Conservation (phyloP, 2,113 vertebrate genomes). For the Sinocyclocheilus maitianheensis region DNA sequence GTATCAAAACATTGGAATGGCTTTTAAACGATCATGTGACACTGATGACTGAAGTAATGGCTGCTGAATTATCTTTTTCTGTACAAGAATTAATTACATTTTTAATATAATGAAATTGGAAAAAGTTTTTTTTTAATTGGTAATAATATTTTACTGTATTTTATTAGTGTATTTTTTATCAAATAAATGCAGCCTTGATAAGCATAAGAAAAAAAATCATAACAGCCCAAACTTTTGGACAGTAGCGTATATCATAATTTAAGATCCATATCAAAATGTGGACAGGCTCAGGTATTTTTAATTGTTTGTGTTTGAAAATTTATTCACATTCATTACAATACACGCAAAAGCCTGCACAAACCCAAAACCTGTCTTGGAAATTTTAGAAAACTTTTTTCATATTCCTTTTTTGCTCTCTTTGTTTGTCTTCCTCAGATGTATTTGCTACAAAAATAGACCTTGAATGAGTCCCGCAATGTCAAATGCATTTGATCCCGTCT, state of each 20-base stretch:
- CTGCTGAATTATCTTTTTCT: too few relatives aligned
- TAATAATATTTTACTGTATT: neutral
- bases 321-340: neutral
- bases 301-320: neutral
- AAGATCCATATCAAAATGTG: neutral
- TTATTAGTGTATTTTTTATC: neutral
- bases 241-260: neutral
- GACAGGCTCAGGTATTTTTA: neutral
- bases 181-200: neutral
- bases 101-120: neutral
- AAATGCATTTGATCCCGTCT: constrained; percentile 48
- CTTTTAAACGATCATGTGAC: too few relatives aligned
- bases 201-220: neutral
- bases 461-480: constrained; percentile 52
- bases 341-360: neutral
- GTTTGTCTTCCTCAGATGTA: constrained; percentile 42
- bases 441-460: constrained; percentile 50
- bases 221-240: neutral
- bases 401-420: constrained; percentile 14
- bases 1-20: too few relatives aligned
- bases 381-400: neutral
- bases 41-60: too few relatives aligned
- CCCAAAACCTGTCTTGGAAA: neutral
- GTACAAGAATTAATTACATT: neutral
- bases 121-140: neutral